phyloP scores from a whole-genome alignment of 2,888 invertebrate species.

The Fragum sueziense region DNA sequence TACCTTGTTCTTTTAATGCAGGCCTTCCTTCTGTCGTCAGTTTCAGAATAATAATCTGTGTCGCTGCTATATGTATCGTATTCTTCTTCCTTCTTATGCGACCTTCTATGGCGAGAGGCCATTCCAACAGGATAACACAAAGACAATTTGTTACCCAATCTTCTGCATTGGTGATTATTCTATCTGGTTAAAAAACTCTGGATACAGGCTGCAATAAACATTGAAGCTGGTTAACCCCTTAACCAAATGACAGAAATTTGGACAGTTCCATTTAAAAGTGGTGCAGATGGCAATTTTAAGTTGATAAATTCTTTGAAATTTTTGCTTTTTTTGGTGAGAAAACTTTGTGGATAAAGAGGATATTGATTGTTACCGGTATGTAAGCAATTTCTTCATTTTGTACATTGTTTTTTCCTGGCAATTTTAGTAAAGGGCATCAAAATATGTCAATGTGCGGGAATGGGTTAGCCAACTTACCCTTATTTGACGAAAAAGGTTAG shows the following conservation, averaged over 20 bases:
- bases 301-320: too few relatives aligned
- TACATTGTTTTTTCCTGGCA: not conserved
- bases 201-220: too few relatives aligned
- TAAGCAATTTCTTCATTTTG: not conserved
- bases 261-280: too few relatives aligned
- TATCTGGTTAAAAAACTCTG: too few relatives aligned
- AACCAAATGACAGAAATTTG: too few relatives aligned
- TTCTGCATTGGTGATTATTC: not conserved
- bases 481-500: not conserved
- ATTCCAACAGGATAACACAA: slow-evolving; percentile 42
- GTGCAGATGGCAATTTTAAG: too few relatives aligned
- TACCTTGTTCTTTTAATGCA: slow-evolving; percentile 79
- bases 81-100: slow-evolving; percentile 62
- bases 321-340: too few relatives aligned
- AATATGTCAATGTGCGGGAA: not conserved
- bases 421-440: not conserved
- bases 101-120: slow-evolving; percentile 67
- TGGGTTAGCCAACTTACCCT: not conserved
- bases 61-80: slow-evolving; percentile 77
- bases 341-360: not conserved
- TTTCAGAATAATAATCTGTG: slow-evolving; percentile 76
- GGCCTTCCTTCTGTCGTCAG: slow-evolving; percentile 76
- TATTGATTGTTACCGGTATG: not conserved
- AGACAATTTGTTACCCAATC: slow-evolving; percentile 14
- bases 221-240: too few relatives aligned